Base-by-base conservation (phyloP, 1,140 invertebrate genomes). In the Drosophila trapezifrons region DNA sequence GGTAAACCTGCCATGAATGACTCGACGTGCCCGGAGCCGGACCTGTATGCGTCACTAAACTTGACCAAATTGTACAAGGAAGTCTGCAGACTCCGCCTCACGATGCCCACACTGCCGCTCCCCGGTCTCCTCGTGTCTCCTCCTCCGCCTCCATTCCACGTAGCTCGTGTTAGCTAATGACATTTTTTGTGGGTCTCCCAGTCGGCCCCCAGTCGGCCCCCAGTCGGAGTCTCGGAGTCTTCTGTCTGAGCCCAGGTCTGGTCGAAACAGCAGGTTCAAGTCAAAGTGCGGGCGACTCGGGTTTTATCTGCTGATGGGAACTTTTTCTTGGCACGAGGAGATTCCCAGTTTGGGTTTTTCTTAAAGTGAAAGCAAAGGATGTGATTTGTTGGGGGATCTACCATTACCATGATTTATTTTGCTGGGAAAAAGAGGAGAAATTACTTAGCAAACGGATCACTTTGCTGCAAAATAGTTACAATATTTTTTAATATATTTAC, bases 51-150 rank as follows among this genome's bases (percentile, higher is more conserved):
- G 80, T 89, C 80, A 87, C 84, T 89, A 87, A 83, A 86, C 84
- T 89, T 89, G 83, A 86, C 84, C 83, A 87, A 87, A 86, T 83
- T 80, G 73, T 70, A 86, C 84, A 83, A 89, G 83, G 83, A 86
- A 86, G 65, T 71, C 59, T 71, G 54, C 59, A 63, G 56, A 57
- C 79, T 70, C 78, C 76, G 38, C 55, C 72, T 43, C 59, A 35
- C 13, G 27, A 38, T 32, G n/a, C 55, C 45, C 27, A 12, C n/a
- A 20, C n/a, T 29, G n/a, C 38, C 25, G 15, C 55, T 45, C 27
- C 20, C 27, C 42, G 7, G 20, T 32, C 2, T 32, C 27, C 17
- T 18, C 63, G 9, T 18, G 13, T 12, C 45, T 13, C 5, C 15
- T 29, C 22, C 9, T 10, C 22, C 13, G 12, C 43, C 37, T 0